Conservation (phyloP, 2,888 invertebrate genomes). For the Eupithecia centaureata region DNA sequence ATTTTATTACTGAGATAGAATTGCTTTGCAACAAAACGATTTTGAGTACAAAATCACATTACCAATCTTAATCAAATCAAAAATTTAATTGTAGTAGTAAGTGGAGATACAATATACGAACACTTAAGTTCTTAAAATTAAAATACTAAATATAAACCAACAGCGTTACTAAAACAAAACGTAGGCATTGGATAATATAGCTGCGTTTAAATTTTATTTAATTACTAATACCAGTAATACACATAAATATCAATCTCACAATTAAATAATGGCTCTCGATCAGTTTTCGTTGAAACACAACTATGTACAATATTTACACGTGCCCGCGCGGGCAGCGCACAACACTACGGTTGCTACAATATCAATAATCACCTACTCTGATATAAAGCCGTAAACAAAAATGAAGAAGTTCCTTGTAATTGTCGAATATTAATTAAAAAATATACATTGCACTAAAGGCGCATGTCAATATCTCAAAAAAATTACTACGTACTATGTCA, state of each 20-base stretch:
- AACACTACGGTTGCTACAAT: neutral
- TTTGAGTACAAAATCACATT: no score
- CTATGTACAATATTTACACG: conserved; percentile 34
- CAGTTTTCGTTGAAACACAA: conserved; percentile 16
- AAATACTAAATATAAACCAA: neutral
- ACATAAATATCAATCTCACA: no score
- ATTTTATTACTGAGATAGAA: neutral
- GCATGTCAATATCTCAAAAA: no score
- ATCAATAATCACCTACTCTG: neutral
- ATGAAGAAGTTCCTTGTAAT: neutral
- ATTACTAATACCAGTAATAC: no score
- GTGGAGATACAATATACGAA: no score
- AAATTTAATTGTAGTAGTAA: no score
- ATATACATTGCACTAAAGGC: no score
- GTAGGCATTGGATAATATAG: neutral
- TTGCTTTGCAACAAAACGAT: neutral
- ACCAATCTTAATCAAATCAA: no score
- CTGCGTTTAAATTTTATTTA: neutral
- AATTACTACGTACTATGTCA: neutral
- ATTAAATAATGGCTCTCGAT: conserved; percentile 11
- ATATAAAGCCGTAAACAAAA: neutral
- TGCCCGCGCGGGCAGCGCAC: neutral
- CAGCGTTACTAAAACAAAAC: neutral
- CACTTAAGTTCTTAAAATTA: neutral
- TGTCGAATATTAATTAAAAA: no score